Evolutionary conservation across 2,797 vertebrate species (phyloP).

Genomic region (Ispidina lecontei): DNA sequence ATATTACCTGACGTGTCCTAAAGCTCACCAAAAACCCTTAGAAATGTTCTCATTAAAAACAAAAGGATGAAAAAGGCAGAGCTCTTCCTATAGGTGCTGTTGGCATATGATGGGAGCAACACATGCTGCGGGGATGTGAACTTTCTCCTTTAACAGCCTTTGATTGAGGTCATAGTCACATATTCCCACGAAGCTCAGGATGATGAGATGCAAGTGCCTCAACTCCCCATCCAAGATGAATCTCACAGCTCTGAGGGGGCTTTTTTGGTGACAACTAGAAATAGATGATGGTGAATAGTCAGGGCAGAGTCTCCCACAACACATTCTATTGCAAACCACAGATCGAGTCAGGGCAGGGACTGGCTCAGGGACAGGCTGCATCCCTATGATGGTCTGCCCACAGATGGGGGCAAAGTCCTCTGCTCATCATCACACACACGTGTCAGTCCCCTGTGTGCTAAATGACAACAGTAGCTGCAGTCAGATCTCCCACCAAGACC

Average conservation of each 20-base stretch:
- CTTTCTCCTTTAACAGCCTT: not conserved
- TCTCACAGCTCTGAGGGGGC: not conserved
- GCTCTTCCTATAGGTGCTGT: not conserved
- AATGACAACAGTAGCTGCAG: rapidly evolving
- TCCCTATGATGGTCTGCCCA: not conserved
- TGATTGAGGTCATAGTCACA: not conserved
- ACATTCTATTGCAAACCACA: rapidly evolving
- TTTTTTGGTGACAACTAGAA: not conserved
- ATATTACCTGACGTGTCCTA: not conserved
- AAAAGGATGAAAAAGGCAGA: not conserved
- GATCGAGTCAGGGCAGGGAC: rapidly evolving
- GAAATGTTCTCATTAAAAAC: not conserved
- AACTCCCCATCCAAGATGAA: not conserved
- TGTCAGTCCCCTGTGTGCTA: rapidly evolving
- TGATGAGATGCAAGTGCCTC: not conserved
- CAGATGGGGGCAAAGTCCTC: not conserved
- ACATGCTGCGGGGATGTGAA: not conserved
- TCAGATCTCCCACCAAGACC: not conserved
- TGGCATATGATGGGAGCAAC: not conserved
- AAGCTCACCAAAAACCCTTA: not conserved
- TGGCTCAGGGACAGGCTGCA: not conserved
- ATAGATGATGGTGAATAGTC: not conserved
- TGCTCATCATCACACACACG: rapidly evolving
- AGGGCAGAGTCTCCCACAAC: not conserved
- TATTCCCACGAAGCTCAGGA: not conserved